Evolutionary conservation across 2,797 vertebrate species (phyloP).

Genomic region (Taeniopygia guttata): DNA sequence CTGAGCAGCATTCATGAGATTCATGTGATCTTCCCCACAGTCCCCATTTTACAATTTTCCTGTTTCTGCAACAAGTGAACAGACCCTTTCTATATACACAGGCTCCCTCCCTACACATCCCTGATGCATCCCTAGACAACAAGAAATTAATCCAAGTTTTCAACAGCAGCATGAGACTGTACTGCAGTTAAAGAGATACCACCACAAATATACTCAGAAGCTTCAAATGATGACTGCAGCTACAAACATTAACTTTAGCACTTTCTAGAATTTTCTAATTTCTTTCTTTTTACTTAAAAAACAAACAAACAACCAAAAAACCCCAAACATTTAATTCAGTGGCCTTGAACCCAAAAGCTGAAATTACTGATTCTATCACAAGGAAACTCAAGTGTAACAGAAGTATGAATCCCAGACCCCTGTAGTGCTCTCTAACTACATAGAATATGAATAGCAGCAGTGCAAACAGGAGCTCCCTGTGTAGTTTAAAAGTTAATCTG

Average conservation of each 20-base stretch:
- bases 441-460: neutral
- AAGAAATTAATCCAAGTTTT: neutral
- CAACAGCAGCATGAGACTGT: neutral
- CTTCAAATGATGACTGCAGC: neutral
- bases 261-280: neutral
- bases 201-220: neutral
- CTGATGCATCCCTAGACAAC: neutral
- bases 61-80: neutral
- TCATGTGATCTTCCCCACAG: neutral
- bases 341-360: neutral
- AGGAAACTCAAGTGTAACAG: neutral
- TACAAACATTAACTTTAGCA: neutral
- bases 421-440: neutral
- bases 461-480: neutral
- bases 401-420: neutral
- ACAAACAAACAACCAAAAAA: too few relatives aligned
- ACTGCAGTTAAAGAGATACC: neutral
- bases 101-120: neutral
- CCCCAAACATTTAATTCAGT: neutral
- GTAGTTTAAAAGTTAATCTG: neutral
- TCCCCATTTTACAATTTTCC: neutral
- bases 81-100: neutral
- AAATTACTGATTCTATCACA: neutral
- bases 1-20: neutral
- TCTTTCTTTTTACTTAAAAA: neutral